These are phyloP conservation scores for Athetis lepigone DNA, from an alignment of 2,888 invertebrate species.

Conservation along the genomic window DNA sequence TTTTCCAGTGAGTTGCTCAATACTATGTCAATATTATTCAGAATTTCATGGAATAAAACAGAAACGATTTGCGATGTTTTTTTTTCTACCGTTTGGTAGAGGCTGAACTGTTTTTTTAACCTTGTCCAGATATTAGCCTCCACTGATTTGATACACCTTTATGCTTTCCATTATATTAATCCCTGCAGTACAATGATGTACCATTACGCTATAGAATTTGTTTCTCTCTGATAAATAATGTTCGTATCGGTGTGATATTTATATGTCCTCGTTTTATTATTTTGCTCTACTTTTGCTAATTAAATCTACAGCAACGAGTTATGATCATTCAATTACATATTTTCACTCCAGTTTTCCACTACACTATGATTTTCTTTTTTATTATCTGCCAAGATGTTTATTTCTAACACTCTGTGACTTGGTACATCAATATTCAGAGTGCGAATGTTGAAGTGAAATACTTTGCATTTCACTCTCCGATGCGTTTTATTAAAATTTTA, in stretches of 20 bases:
- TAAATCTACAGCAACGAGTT: slow-evolving; percentile 25
- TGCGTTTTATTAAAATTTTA: slow-evolving; percentile 18
- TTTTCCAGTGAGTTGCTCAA: slow-evolving; percentile 30
- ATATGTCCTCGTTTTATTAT: slow-evolving; percentile 14
- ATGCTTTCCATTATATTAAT: not conserved
- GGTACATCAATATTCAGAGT: slow-evolving; percentile 18
- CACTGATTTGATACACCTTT: not conserved
- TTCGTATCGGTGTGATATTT: not conserved
- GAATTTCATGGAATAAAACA: not conserved
- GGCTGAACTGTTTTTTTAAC: not conserved
- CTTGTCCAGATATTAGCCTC: not conserved
- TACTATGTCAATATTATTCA: slow-evolving; percentile 25
- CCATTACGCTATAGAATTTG: not conserved
- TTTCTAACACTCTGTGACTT: slow-evolving; percentile 12
- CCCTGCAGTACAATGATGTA: not conserved
- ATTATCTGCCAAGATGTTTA: not conserved
- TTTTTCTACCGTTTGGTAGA: not conserved
- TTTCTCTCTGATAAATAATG: not conserved
- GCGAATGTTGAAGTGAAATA: slow-evolving; percentile 1
- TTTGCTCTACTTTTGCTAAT: slow-evolving; percentile 23
- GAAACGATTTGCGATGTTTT: not conserved
- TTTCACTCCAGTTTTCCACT: slow-evolving; percentile 19
- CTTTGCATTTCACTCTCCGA: slow-evolving; percentile 6
- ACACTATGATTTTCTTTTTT: not conserved
- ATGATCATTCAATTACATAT: slow-evolving; percentile 32